These are phyloP conservation scores for Nephrocerus scutellatus DNA, from an alignment of 2,888 invertebrate genomes.

Conservation along the genomic window DNA sequence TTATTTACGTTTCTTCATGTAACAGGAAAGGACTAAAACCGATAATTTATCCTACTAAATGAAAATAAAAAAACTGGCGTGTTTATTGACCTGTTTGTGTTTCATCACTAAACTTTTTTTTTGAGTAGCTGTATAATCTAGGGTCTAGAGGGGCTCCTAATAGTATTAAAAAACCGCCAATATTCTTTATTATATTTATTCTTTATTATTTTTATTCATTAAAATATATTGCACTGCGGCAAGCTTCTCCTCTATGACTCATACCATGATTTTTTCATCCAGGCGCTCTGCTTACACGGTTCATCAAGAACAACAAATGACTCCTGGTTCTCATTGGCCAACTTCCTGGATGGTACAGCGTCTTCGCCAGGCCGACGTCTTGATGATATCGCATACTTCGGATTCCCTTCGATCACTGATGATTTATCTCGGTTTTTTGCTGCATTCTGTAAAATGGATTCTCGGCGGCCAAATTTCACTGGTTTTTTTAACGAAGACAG, in stretches of 20 bases:
- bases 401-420: conserved; percentile 40
- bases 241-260: conserved; percentile 40
- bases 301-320: conserved; percentile 45
- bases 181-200: too few species aligned
- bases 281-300: conserved; percentile 40
- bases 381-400: conserved; percentile 35
- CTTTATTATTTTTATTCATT: too few species aligned
- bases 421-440: conserved; percentile 36
- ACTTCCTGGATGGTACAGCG: conserved; percentile 18
- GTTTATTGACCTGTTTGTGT: too few species aligned
- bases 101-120: too few species aligned
- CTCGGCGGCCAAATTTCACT: conserved; percentile 41
- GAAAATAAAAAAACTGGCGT: too few species aligned
- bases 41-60: too few species aligned
- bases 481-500: conserved; percentile 27
- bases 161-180: too few species aligned
- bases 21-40: too few species aligned
- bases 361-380: conserved; percentile 19
- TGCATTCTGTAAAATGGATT: conserved; percentile 36
- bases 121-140: too few species aligned
- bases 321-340: conserved; percentile 28
- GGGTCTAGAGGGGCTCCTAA: too few species aligned
- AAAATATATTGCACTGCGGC: too few species aligned
- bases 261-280: conserved; percentile 47
- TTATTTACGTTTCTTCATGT: too few species aligned